Conservation (phyloP, 2,888 invertebrate genomes). For the Patella depressa region DNA sequence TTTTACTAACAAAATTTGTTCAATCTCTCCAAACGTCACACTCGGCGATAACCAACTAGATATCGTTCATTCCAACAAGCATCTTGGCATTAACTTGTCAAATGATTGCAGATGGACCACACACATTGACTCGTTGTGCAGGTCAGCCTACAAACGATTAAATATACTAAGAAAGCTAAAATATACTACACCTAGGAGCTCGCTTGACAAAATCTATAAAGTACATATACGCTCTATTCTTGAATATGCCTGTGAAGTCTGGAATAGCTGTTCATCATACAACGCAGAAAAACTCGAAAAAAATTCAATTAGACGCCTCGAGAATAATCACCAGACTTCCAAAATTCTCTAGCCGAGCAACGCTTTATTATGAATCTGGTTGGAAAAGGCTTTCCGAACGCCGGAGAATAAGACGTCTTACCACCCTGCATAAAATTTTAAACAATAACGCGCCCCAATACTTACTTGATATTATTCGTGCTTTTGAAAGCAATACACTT, state of each 20-base stretch:
- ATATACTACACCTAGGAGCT: not conserved
- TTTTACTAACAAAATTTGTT: not conserved
- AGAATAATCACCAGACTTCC: not conserved
- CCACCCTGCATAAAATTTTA: no score
- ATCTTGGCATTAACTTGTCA: not conserved
- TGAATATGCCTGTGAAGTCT: constrained; percentile 4
- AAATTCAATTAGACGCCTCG: not conserved
- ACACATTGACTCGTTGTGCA: not conserved
- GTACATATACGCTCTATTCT: not conserved
- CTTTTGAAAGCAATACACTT: no score
- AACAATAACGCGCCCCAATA: no score
- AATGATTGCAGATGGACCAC: not conserved
- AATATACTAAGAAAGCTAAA: not conserved
- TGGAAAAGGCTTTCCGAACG: no score
- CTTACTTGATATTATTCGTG: no score
- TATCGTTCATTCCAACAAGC: not conserved
- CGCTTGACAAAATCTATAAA: not conserved
- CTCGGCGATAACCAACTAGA: not conserved
- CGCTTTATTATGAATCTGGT: no score
- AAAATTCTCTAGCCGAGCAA: no score
- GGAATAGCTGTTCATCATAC: not conserved
- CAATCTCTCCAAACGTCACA: not conserved
- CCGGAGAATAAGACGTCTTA: no score
- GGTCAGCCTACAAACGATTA: not conserved
- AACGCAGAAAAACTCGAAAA: not conserved